These are phyloP conservation scores for Marcusenius ussheri DNA, from an alignment of 2,113 vertebrate genomes.

Conservation along the genomic window DNA sequence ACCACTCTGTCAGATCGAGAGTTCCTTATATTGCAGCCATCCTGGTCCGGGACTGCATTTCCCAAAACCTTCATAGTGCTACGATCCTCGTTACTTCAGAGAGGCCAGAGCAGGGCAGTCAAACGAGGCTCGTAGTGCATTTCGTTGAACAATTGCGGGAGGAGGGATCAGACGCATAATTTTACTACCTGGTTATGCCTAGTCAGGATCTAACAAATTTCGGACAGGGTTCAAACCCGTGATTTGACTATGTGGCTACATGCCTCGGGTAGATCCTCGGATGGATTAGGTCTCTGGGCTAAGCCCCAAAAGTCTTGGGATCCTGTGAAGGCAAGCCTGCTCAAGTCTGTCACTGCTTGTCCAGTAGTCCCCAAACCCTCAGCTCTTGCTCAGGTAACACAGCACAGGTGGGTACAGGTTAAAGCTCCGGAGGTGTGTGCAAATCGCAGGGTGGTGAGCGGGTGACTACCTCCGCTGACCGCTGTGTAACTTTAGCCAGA, in stretches of 20 bases:
- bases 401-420: neutral
- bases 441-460: neutral
- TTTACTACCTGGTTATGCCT: neutral
- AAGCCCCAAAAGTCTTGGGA: neutral
- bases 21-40: neutral
- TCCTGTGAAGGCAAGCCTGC: neutral
- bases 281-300: neutral
- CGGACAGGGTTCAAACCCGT: neutral
- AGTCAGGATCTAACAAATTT: neutral
- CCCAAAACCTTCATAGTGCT: neutral
- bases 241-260: neutral
- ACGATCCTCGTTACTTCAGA: neutral
- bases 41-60: neutral
- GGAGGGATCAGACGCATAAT: neutral
- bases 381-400: neutral
- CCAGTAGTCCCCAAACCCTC: neutral
- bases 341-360: neutral
- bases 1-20: neutral
- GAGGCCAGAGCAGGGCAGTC: neutral
- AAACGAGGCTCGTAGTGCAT: neutral
- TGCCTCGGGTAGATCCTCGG: neutral
- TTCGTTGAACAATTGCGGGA: neutral
- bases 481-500: conserved; percentile 13
- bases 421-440: neutral
- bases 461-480: neutral